Base-by-base conservation (phyloP, 1,140 invertebrate species). In the Nylanderia fulva region DNA sequence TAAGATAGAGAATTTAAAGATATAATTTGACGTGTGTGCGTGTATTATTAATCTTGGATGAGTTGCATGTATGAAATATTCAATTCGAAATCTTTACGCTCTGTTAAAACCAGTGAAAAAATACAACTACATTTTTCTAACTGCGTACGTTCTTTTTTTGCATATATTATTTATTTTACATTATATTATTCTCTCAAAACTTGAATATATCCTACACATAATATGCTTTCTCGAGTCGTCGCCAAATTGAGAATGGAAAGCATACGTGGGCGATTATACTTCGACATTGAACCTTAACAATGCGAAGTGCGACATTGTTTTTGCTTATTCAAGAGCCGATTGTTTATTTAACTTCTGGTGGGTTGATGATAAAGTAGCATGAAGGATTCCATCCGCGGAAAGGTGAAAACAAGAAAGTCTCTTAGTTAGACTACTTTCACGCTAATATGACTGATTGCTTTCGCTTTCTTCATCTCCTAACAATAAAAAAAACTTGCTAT, bases 321-420 rank as follows among this genome's bases (percentile, higher is more conserved):
- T 39, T 80, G 48, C 48, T 80, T 71, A 24, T 48, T 42, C 24
- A 42, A 71, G 64, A 69, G 48, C 36, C 29, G 42, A 21, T 7
- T 56, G 64, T 58, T 82, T 80, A 39, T 18, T 29, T n/a, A 80
- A 13, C 42, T 71, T 33, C 27, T 54, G 8, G 24, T 5, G 21
- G 52, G 36, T 60, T 4, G 52, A 13, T 58, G 36, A 82, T 72
- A 36, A 71, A 36, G 48, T 39, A 21, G 24, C 36, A 42, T 21
- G 33, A 54, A 66, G 27, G 24, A 39, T 71, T 27, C 33, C 29
- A 21, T 29, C 42, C 18, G 33, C 7, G 6, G n/a, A 11, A 36
- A 27, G 21, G 66, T 82, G 77, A 82, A 79, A 58, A 71, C 36
- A 69, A 56, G 48, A 82, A 60, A 45, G 77, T 33, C 3, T 45